phyloP scores from a whole-genome alignment of 2,888 invertebrate genomes.

The Eurois occulta region DNA sequence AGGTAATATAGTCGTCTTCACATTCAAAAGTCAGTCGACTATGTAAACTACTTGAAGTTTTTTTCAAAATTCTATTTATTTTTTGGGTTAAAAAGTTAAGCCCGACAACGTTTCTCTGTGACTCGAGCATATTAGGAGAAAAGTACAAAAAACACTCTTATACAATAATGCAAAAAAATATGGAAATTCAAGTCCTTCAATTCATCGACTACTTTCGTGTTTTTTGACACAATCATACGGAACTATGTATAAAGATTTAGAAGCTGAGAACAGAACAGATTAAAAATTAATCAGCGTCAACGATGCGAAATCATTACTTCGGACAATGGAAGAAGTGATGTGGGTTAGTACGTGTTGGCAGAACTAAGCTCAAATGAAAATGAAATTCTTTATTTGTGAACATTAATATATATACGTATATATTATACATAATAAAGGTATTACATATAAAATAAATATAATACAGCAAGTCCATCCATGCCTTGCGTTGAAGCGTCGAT shows the following conservation, averaged over 20 bases:
- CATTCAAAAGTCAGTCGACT: slow-evolving; percentile 12
- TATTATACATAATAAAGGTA: too few relatives aligned
- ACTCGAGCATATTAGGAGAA: not conserved
- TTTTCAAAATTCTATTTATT: not conserved
- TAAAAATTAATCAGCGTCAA: too few relatives aligned
- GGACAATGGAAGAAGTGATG: not conserved
- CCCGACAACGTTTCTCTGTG: not conserved
- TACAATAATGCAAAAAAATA: not conserved
- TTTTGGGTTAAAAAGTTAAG: not conserved
- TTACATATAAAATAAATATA: too few relatives aligned
- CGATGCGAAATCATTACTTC: not conserved
- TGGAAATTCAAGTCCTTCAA: not conserved
- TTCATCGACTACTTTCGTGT: not conserved
- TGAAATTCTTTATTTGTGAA: too few relatives aligned
- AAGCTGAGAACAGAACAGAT: not conserved
- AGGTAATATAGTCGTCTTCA: slow-evolving; percentile 16
- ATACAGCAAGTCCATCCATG: too few relatives aligned
- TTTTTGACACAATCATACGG: not conserved
- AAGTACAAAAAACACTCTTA: not conserved
- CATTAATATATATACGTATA: too few relatives aligned
- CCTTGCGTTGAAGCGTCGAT: too few relatives aligned
- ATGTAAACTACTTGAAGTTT: not conserved
- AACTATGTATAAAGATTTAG: not conserved
- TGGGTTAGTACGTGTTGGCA: not conserved
- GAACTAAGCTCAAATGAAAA: not conserved